Evolutionary conservation across 2,797 vertebrate species (phyloP), one percentile per base, ranked within the genome.

Genomic region (Phalanger gymnotis): DNA sequence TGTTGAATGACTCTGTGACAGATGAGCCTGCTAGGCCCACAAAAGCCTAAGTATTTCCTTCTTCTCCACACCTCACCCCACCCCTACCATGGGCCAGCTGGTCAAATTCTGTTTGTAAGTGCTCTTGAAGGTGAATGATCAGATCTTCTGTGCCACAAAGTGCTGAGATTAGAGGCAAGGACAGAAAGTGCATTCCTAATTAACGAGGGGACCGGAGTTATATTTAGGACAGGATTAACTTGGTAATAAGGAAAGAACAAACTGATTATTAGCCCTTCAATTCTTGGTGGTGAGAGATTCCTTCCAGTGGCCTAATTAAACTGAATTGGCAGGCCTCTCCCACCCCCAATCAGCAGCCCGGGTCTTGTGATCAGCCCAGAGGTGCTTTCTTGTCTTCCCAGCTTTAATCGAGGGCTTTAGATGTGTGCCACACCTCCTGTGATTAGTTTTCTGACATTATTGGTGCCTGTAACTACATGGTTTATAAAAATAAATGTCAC

Each of bases 241-340:
- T 98, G 96, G 98, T 99, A 99, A 99, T 99, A 99, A 99, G 99
- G 98, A 98, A 99, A 99, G 99, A 99, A 99, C 99, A 99, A 99
- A 99, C 99, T 99, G 99, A 99, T 99, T 99, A 99, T 99, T 99
- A 99, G 99, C 99, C 98, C 98, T 98, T 99, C 98, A 98, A 96
- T 99, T 99, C 98, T 99, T 98, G 98, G 98, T 99, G 99, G 99
- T 98, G 97, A 96, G 99, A 98, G 99, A 99, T 99, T 99, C 98
- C 98, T 98, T 98, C 98, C 98, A 98, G 98, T 99, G 97, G 96
- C 98, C 98, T 99, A 99, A 99, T 99, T 99, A 99, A 99, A 98
- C 98, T 96, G 97, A 98, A 98, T 97, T 97, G 98, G 98, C 98
- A 98, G 98, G 98, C 98, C 98, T 99, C 98, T 98, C 98, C 97